Conservation (phyloP, 1,140 invertebrate genomes). For the Calycopis cecrops region DNA sequence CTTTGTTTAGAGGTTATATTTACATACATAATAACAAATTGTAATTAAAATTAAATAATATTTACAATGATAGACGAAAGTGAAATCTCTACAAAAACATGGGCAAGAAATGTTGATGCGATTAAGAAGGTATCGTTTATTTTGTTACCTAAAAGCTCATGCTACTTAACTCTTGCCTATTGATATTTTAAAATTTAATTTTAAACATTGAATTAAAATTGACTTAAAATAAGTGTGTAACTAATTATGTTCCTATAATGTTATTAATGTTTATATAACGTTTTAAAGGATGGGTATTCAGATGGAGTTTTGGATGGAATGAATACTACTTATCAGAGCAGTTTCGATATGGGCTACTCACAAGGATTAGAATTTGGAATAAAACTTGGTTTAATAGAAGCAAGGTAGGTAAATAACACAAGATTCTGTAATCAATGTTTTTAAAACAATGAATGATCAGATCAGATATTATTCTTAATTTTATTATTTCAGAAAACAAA, state of each 20-base stretch:
- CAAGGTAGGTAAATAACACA: constrained; percentile 33
- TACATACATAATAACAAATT: no score
- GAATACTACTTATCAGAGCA: constrained; percentile 47
- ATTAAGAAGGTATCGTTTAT: constrained; percentile 33
- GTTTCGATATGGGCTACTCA: constrained; percentile 54
- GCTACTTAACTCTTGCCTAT: neutral
- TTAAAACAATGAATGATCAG: no score
- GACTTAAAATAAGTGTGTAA: no score
- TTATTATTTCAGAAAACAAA: constrained; percentile 22
- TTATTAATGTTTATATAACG: no score
- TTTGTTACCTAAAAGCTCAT: neutral
- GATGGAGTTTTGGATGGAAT: constrained; percentile 54
- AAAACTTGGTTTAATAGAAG: constrained; percentile 34
- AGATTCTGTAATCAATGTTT: no score
- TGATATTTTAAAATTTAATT: neutral
- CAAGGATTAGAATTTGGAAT: constrained; percentile 52
- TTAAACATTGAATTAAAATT: no score
- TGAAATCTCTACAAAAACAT: constrained; percentile 32
- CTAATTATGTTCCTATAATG: no score
- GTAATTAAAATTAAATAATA: no score
- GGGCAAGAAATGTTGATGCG: constrained; percentile 28
- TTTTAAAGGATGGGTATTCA: constrained; percentile 45
- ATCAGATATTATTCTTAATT: no score
- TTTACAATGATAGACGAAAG: constrained; percentile 34
- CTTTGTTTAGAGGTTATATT: no score